Evolutionary conservation across 2,888 invertebrate species (phyloP).

Genomic region (Pandemis cinnamomeana): DNA sequence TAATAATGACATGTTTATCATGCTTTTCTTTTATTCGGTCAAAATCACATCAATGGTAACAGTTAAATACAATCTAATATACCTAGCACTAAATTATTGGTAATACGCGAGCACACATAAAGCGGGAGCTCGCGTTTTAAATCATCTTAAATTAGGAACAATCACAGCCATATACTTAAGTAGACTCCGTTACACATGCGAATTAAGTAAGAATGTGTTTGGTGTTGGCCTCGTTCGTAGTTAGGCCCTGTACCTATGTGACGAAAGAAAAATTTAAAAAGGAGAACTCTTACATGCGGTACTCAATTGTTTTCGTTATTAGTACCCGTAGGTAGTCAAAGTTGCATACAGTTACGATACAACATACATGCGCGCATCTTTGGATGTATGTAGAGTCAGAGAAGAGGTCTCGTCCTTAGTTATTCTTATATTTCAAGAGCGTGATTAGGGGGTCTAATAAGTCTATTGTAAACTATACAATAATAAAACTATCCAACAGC

Average conservation of each 20-base stretch:
- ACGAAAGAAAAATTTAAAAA: too few species aligned
- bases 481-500: background rate
- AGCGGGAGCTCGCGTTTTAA: slow-evolving; percentile 5
- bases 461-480: background rate
- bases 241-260: background rate
- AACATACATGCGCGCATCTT: background rate
- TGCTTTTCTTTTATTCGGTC: background rate
- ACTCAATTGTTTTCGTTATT: too few species aligned
- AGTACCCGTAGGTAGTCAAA: too few species aligned
- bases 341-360: background rate
- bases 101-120: background rate
- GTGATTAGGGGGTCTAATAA: background rate
- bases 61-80: background rate
- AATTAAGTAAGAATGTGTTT: background rate
- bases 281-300: too few species aligned
- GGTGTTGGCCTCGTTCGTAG: background rate
- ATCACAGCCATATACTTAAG: slow-evolving; percentile 13
- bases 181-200: background rate
- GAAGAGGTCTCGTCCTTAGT: background rate
- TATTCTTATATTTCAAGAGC: background rate
- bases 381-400: background rate
- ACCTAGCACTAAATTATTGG: background rate
- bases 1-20: background rate
- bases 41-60: background rate
- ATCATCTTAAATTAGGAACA: slow-evolving; percentile 8